Conservation (phyloP, 2,888 invertebrate species). For the Endomychus coccineus region DNA sequence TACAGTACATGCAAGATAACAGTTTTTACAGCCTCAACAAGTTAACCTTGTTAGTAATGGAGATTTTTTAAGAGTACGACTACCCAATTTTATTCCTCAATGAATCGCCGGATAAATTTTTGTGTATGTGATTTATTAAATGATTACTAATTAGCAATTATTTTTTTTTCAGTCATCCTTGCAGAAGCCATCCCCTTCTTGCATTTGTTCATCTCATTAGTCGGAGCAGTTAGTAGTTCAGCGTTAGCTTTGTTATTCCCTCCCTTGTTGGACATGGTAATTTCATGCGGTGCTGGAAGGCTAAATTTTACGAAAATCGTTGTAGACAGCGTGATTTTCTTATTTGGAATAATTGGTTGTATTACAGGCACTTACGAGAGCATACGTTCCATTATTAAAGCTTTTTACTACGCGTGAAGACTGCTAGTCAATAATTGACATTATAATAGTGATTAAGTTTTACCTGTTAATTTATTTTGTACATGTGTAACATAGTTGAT, state of each 20-base stretch:
- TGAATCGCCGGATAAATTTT: no score
- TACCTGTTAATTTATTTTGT: neutral
- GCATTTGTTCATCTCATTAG: conserved; percentile 80
- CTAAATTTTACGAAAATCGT: conserved; percentile 42
- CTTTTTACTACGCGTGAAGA: conserved; percentile 35
- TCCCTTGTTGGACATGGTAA: conserved; percentile 75
- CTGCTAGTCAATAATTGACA: neutral
- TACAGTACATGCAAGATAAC: no score
- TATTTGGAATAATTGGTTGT: conserved; percentile 63
- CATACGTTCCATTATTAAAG: conserved; percentile 52
- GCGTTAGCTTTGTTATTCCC: conserved; percentile 83
- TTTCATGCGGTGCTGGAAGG: conserved; percentile 54
- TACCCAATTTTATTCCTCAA: no score
- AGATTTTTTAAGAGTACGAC: no score
- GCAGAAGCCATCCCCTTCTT: conserved; percentile 83
- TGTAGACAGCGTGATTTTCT: conserved; percentile 59
- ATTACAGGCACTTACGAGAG: conserved; percentile 70
- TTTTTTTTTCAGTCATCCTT: conserved; percentile 59
- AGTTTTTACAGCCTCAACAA: no score
- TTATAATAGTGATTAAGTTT: neutral
- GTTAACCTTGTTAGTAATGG: no score
- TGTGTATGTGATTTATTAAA: no score
- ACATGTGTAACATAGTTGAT: neutral
- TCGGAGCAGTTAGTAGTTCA: conserved; percentile 86
- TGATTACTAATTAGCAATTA: no score